Conservation (phyloP, 2,113 vertebrate genomes). For the Mionectes macconnelli region DNA sequence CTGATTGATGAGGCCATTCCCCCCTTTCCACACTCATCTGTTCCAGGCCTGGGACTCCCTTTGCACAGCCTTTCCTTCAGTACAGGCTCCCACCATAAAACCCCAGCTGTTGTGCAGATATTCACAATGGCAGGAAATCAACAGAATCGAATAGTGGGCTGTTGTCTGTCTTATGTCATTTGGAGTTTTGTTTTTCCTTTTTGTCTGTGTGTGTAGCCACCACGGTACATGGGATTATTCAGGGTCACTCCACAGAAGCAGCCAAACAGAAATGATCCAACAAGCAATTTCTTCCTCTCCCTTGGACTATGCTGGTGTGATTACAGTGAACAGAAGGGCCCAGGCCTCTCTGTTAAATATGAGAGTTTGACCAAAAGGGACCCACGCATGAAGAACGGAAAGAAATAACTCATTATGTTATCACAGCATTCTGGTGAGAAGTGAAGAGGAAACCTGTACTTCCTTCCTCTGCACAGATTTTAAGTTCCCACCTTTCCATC, state of each 20-base stretch:
- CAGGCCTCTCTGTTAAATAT: neutral
- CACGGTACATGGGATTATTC: neutral
- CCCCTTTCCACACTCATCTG: neutral
- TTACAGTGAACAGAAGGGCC: neutral
- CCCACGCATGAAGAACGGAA: neutral
- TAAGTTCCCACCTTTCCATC: neutral
- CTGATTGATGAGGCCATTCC: neutral
- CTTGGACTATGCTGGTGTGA: neutral
- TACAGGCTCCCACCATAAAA: slow-evolving; percentile 11
- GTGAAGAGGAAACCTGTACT: slow-evolving; percentile 9
- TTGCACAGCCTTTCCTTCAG: neutral
- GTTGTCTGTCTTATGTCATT: slow-evolving; percentile 15
- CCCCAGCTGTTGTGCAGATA: neutral
- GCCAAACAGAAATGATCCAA: slow-evolving; percentile 34
- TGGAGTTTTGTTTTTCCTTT: neutral
- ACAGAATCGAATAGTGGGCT: slow-evolving; percentile 26
- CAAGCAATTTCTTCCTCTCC: neutral
- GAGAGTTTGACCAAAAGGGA: neutral
- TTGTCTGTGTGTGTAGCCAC: neutral
- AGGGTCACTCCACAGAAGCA: neutral
- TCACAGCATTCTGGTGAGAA: neutral
- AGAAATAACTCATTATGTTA: neutral
- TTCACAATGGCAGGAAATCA: slow-evolving; percentile 66
- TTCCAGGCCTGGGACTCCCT: neutral
- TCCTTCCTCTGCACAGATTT: neutral